Conservation (phyloP, 2,797 vertebrate species). For the Periparus ater region DNA sequence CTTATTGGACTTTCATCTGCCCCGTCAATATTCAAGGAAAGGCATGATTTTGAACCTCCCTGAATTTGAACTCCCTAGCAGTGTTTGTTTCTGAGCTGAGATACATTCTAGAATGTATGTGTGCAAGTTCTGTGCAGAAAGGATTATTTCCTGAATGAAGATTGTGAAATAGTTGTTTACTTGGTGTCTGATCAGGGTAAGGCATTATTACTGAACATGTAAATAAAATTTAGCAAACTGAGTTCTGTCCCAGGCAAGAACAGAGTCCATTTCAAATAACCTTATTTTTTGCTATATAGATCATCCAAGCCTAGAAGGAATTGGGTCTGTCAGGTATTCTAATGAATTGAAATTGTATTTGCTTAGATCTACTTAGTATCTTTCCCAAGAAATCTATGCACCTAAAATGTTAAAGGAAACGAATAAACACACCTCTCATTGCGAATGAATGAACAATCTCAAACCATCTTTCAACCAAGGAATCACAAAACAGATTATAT, state of each 20-base stretch:
- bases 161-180: background rate
- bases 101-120: background rate
- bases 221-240: background rate
- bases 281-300: background rate
- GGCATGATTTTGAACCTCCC: background rate
- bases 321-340: background rate
- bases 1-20: background rate
- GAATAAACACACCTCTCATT: background rate
- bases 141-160: background rate
- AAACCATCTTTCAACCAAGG: background rate
- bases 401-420: background rate
- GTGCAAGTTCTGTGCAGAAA: background rate
- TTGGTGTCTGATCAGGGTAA: background rate
- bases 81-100: fast-evolving
- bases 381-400: background rate
- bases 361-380: background rate
- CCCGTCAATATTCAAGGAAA: background rate
- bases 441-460: background rate
- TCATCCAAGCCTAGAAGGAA: background rate
- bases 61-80: background rate
- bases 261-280: background rate
- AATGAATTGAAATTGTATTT: background rate
- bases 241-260: background rate
- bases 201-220: background rate
- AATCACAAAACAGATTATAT: background rate